A percentile compares a stretch with the other conserved stretches of the same genome.
Evolutionary conservation across 2,113 vertebrate species (phyloP).

Genomic region (Notothenia rossii): DNA sequence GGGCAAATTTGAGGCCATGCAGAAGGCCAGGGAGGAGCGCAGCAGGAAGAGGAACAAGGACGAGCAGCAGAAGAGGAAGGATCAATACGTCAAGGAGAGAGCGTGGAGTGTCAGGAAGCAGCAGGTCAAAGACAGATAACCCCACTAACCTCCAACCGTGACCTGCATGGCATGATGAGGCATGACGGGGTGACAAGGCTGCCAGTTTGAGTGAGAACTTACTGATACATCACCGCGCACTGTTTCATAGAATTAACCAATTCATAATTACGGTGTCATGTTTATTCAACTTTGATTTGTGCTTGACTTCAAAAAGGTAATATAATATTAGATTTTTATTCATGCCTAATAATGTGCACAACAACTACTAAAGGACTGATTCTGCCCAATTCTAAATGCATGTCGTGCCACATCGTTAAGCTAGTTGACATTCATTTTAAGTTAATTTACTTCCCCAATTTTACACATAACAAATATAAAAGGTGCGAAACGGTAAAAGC

Average conservation of each 20-base stretch:
- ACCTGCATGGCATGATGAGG: conserved; percentile 77
- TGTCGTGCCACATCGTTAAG: background rate
- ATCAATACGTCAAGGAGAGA: conserved; percentile 96
- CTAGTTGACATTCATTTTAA: background rate
- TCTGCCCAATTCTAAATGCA: background rate
- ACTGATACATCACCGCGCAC: conserved; percentile 17
- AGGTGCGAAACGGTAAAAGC: background rate
- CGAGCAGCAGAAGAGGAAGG: conserved; percentile 96
- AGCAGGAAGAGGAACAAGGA: conserved; percentile 92
- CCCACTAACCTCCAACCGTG: conserved; percentile 57
- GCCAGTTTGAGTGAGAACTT: conserved; percentile 58
- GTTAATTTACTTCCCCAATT: background rate
- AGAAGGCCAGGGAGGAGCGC: conserved; percentile 96
- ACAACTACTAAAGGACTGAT: background rate
- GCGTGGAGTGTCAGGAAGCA: conserved; percentile 96
- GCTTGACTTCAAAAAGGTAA: background rate
- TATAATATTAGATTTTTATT: background rate
- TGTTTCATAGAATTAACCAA: conserved; percentile 5
- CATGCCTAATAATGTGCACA: conserved; percentile 22
- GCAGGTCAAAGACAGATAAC: conserved; percentile 88
- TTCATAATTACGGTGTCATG: background rate
- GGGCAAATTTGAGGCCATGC: conserved; percentile 97
- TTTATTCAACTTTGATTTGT: conserved; percentile 14
- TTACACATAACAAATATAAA: background rate
- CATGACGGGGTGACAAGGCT: conserved; percentile 56